Conservation (phyloP, 2,113 vertebrate genomes). For the Engystomops pustulosus region DNA sequence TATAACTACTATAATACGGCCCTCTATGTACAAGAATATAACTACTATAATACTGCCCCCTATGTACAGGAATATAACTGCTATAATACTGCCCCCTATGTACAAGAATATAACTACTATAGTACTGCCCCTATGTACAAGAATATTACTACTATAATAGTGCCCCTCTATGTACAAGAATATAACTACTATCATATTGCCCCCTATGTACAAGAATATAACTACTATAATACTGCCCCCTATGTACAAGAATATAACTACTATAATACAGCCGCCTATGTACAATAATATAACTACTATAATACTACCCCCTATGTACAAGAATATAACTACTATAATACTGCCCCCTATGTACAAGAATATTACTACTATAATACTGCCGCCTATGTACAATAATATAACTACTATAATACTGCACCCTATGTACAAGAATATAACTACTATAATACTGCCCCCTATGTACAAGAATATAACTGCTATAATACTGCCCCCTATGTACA, state of each 20-base stretch:
- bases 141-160: constrained; percentile 23
- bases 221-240: neutral
- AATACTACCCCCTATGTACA: neutral
- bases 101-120: constrained; percentile 19
- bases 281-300: constrained; percentile 20
- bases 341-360: neutral
- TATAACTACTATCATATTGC: constrained; percentile 16
- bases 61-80: constrained; percentile 10
- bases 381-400: neutral
- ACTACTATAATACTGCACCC: constrained; percentile 3
- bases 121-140: constrained; percentile 10
- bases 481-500: neutral
- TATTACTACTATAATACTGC: constrained; percentile 1
- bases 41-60: constrained; percentile 17
- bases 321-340: constrained; percentile 17
- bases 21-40: constrained; percentile 6
- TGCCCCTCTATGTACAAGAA: constrained; percentile 2
- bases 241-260: neutral
- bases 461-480: constrained; percentile 14
- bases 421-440: constrained; percentile 12
- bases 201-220: constrained; percentile 9
- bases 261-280: no score
- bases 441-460: constrained; percentile 19
- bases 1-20: constrained; percentile 19
- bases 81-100: constrained; percentile 17